Evolutionary conservation across 2,888 invertebrate species (phyloP).

Genomic region (Platerodrilus igneus): DNA sequence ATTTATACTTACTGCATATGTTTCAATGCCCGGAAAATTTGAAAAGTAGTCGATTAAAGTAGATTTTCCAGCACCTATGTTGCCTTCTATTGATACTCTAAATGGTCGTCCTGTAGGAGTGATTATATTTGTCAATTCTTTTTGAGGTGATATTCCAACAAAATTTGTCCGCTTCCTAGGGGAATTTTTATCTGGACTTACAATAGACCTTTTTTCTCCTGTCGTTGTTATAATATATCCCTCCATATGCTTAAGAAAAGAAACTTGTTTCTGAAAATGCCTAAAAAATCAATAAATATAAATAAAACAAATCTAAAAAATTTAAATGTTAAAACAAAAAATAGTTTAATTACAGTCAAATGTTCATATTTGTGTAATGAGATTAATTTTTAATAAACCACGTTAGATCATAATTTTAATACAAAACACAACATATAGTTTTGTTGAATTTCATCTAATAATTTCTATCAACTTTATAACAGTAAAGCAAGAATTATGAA

Average conservation of each 20-base stretch:
- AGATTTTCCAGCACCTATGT: conserved; percentile 49
- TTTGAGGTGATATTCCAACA: conserved; percentile 40
- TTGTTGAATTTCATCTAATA: too few species aligned
- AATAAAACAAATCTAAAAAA: background rate
- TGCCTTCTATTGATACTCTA: conserved; percentile 48
- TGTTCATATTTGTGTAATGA: too few species aligned
- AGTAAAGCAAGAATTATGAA: too few species aligned
- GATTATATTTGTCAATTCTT: conserved; percentile 38
- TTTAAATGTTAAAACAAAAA: too few species aligned
- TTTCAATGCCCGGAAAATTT: conserved; percentile 42
- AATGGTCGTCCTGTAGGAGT: conserved; percentile 43
- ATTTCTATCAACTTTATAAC: too few species aligned
- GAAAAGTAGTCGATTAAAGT: conserved; percentile 46
- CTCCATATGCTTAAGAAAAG: conserved; percentile 33
- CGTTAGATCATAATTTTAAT: too few species aligned
- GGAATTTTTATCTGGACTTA: conserved; percentile 27
- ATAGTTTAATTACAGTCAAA: too few species aligned
- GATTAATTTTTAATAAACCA: too few species aligned
- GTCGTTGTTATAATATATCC: conserved; percentile 34
- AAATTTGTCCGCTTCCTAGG: conserved; percentile 34
- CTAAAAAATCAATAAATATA: background rate
- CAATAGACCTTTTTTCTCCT: conserved; percentile 31
- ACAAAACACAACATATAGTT: too few species aligned
- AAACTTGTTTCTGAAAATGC: conserved; percentile 1
- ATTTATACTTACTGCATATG: conserved; percentile 45